Conservation (phyloP, 2,888 invertebrate species). For the Spodoptera picta region DNA sequence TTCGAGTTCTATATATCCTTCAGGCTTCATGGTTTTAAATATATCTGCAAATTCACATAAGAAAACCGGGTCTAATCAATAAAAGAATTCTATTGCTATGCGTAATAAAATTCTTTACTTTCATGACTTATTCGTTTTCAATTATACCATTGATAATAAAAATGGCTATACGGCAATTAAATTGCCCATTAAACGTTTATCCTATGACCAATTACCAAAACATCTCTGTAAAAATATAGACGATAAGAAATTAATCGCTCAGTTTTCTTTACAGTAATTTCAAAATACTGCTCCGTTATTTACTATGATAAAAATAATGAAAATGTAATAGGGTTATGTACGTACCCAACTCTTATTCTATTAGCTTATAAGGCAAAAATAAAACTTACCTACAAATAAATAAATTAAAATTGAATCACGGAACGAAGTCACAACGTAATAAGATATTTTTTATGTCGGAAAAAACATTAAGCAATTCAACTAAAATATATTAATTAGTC, state of each 20-base stretch:
- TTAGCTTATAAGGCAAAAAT: too few species aligned
- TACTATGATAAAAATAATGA: neutral
- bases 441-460: neutral
- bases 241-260: conserved; percentile 44
- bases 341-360: too few species aligned
- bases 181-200: conserved; percentile 53
- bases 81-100: conserved; percentile 38
- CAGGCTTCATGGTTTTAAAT: conserved; percentile 14
- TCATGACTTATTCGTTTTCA: conserved; percentile 14
- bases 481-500: neutral
- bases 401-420: too few species aligned
- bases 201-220: conserved; percentile 56
- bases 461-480: too few species aligned
- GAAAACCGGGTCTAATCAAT: conserved; percentile 23
- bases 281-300: neutral
- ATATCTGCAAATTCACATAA: conserved; percentile 14
- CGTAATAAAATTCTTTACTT: conserved; percentile 44
- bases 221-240: conserved; percentile 31
- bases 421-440: neutral
- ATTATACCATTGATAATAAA: conserved; percentile 4
- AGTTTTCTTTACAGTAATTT: conserved; percentile 1
- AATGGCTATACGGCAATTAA: conserved; percentile 40
- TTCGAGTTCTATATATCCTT: conserved; percentile 3
- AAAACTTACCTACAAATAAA: too few species aligned
- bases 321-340: neutral